These are phyloP conservation scores for Vulpes lagopus DNA, from an alignment of 2,113 vertebrate genomes.

Conservation along the genomic window DNA sequence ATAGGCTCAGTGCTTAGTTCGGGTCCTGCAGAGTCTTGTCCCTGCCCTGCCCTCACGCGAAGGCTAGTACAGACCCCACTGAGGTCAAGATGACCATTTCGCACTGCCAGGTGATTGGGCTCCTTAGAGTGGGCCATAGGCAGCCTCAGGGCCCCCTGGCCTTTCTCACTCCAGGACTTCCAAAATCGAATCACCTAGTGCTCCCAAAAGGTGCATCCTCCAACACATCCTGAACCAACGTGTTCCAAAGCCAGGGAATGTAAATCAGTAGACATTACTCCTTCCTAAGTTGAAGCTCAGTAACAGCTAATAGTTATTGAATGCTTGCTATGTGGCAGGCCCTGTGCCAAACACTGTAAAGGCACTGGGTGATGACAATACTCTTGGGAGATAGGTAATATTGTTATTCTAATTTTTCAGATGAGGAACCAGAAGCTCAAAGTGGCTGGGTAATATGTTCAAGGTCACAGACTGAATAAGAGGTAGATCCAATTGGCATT, in stretches of 20 bases:
- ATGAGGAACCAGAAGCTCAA: not conserved
- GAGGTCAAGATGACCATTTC: too few species aligned
- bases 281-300: not conserved
- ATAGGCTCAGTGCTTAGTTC: not conserved
- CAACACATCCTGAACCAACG: rapidly evolving
- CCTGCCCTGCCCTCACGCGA: not conserved
- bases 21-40: not conserved
- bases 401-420: not conserved
- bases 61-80: not conserved
- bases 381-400: rapidly evolving
- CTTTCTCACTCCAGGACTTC: not conserved
- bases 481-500: not conserved
- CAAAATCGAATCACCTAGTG: not conserved
- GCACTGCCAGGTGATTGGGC: not conserved
- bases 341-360: not conserved
- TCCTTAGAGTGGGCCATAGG: not conserved
- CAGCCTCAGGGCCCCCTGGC: not conserved
- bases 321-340: not conserved
- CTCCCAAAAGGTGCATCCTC: not conserved
- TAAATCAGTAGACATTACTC: not conserved
- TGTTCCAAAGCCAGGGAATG: not conserved
- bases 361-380: rapidly evolving
- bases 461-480: not conserved
- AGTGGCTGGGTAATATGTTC: not conserved
- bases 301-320: rapidly evolving